These are phyloP conservation scores for Enteromius viviparus DNA, from an alignment of 2,797 vertebrate species.

Conservation along the genomic window DNA sequence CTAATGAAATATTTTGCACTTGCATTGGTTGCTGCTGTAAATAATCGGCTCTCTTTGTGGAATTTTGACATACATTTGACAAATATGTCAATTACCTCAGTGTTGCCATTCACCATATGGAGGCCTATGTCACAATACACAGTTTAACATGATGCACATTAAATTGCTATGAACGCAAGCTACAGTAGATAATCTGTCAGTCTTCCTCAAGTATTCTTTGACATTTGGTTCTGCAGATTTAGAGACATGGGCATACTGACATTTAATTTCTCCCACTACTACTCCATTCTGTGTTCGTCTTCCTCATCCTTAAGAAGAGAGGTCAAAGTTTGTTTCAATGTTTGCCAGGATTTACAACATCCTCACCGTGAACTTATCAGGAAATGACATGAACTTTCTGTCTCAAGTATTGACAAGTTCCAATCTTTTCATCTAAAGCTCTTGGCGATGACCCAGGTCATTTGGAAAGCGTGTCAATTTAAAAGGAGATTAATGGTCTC, in stretches of 20 bases:
- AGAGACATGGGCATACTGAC: neutral
- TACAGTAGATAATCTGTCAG: constrained; percentile 7
- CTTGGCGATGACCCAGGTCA: neutral
- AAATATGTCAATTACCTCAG: neutral
- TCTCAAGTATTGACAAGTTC: neutral
- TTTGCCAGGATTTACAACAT: neutral
- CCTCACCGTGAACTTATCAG: neutral
- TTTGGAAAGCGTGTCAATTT: neutral
- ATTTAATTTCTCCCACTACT: neutral
- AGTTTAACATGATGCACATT: neutral
- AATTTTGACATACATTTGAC: neutral
- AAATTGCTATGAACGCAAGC: neutral
- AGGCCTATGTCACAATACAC: neutral
- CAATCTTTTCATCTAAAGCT: constrained; percentile 19
- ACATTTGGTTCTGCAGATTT: constrained; percentile 18
- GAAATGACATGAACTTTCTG: neutral
- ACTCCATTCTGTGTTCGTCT: neutral
- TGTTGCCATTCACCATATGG: neutral
- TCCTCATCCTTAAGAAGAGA: neutral
- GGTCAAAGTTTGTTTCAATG: neutral
- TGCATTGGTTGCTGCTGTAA: neutral
- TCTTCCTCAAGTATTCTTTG: neutral
- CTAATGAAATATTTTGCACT: neutral
- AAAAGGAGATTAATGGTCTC: constrained; percentile 1
- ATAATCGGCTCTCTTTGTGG: neutral